phyloP scores from a whole-genome alignment of 2,113 vertebrate species.

The Dicentrarchus labrax region DNA sequence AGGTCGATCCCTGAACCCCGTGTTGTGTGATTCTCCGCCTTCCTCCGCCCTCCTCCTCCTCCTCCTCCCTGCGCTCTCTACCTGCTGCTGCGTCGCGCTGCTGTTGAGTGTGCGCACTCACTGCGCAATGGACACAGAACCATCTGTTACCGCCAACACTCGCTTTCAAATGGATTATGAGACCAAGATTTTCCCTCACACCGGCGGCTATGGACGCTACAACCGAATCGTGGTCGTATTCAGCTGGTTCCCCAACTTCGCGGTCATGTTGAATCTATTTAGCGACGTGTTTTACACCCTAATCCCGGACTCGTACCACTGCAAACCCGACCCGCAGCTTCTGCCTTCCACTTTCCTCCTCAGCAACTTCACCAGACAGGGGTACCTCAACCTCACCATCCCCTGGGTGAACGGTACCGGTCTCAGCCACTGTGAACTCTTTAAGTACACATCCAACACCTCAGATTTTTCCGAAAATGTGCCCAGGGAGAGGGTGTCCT shows the following conservation, averaged over 20 bases:
- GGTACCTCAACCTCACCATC: conserved; percentile 82
- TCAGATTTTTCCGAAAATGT: conserved; percentile 55
- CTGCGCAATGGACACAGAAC: conserved; percentile 25
- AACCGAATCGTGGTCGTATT: conserved; percentile 81
- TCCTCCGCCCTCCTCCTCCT: conserved; percentile 9
- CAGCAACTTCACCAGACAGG: conserved; percentile 77
- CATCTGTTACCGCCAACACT: background rate
- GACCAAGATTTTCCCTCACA: conserved; percentile 68
- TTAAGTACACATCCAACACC: conserved; percentile 76
- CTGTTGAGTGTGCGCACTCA: background rate
- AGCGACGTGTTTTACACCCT: conserved; percentile 82
- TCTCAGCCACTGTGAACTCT: conserved; percentile 81
- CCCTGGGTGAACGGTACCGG: conserved; percentile 81
- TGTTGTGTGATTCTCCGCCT: no score
- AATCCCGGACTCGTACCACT: conserved; percentile 83
- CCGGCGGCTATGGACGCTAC: conserved; percentile 85
- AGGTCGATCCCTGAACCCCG: background rate
- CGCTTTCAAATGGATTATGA: conserved; percentile 80
- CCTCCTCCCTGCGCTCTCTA: background rate
- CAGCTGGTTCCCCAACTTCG: conserved; percentile 86
- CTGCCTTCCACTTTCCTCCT: conserved; percentile 80
- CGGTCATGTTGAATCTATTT: conserved; percentile 83
- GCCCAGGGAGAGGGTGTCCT: conserved; percentile 75
- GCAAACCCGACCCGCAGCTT: conserved; percentile 82
- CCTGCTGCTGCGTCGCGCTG: conserved; percentile 3